Evolutionary conservation across 2,888 invertebrate species (phyloP).

Genomic region (Taphrorychus bicolor): DNA sequence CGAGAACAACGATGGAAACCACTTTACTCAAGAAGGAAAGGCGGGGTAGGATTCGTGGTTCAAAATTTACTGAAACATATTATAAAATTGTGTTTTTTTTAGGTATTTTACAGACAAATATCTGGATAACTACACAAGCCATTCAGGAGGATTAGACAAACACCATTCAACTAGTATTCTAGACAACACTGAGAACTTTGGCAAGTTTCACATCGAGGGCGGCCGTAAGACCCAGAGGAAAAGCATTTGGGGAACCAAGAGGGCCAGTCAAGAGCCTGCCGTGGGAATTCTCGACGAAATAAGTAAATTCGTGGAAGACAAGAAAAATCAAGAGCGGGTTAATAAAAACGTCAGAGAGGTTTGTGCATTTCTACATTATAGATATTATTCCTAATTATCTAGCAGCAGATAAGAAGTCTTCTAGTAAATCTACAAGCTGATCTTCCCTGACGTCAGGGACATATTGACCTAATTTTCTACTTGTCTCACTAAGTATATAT

Average conservation of each 20-base stretch:
- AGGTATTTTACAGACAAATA: constrained; percentile 34
- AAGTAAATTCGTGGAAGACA: constrained; percentile 47
- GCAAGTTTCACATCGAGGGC: constrained; percentile 11
- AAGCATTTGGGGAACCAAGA: constrained; percentile 33
- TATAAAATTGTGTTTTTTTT: neutral
- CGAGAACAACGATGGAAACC: constrained; percentile 52
- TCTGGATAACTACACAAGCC: constrained; percentile 30
- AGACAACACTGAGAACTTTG: neutral
- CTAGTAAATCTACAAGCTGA: too few relatives aligned
- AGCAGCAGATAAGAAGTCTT: too few relatives aligned
- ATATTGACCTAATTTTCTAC: too few relatives aligned
- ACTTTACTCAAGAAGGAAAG: constrained; percentile 19
- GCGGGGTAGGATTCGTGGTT: constrained; percentile 4
- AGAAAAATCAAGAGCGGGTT: constrained; percentile 51
- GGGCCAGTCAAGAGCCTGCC: constrained; percentile 34
- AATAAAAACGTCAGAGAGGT: constrained; percentile 55
- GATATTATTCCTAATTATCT: too few relatives aligned
- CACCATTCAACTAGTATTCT: neutral
- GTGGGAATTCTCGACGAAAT: constrained; percentile 47
- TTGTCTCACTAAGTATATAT: too few relatives aligned
- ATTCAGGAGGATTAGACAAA: constrained; percentile 24
- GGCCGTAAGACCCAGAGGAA: constrained; percentile 21
- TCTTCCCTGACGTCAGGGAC: too few relatives aligned
- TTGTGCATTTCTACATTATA: too few relatives aligned
- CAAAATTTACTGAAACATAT: neutral